phyloP scores from a whole-genome alignment of 2,113 vertebrate genomes.

The Neogobius melanostomus region DNA sequence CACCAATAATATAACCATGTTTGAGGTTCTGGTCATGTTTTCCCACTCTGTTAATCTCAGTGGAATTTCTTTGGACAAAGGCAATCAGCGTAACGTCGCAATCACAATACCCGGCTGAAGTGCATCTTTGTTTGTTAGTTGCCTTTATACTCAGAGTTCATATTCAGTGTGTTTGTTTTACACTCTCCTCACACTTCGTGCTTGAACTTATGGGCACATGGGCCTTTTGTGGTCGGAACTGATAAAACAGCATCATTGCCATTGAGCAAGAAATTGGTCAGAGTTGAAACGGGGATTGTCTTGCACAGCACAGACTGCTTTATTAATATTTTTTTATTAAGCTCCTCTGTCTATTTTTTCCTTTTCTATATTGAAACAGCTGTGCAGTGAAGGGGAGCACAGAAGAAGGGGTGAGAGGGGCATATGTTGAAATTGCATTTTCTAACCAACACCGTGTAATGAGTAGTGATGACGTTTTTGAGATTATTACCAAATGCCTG shows the following conservation, averaged over 20 bases:
- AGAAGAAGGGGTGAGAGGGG: too few species aligned
- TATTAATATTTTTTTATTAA: too few species aligned
- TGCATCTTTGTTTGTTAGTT: conserved; percentile 50
- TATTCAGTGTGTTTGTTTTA: conserved; percentile 53
- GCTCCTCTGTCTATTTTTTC: too few species aligned
- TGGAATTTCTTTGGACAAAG: conserved; percentile 38
- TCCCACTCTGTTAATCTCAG: conserved; percentile 38
- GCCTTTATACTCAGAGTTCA: conserved; percentile 14
- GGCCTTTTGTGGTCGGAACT: too few species aligned
- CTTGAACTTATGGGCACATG: not conserved
- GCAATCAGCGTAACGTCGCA: conserved; percentile 37
- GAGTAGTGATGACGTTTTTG: too few species aligned
- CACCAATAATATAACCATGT: conserved; percentile 9
- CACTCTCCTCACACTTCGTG: conserved; percentile 31
- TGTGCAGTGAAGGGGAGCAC: too few species aligned
- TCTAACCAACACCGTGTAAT: too few species aligned
- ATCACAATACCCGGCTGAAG: conserved; percentile 18
- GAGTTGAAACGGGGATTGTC: too few species aligned
- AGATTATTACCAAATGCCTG: too few species aligned
- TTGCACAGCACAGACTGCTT: too few species aligned
- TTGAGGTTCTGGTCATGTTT: conserved; percentile 35
- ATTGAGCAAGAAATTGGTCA: not conserved
- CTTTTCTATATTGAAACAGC: too few species aligned
- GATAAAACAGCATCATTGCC: not conserved
- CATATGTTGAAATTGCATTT: too few species aligned